Conservation (phyloP, 2,888 invertebrate genomes). For the Noctua janthina region DNA sequence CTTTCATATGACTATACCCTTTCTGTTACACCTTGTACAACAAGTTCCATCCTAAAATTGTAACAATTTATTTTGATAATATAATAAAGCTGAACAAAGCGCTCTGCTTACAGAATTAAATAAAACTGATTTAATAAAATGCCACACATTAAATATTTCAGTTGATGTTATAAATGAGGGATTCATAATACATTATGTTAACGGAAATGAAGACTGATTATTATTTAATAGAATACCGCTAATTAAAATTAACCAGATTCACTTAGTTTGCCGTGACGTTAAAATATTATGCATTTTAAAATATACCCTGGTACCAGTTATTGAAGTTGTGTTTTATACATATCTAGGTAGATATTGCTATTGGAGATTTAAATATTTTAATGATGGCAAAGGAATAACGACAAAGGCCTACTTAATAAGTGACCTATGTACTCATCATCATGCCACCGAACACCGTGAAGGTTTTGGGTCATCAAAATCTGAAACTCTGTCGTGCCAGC, state of each 20-base stretch:
- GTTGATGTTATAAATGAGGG: constrained; percentile 9
- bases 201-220: constrained; percentile 44
- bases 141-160: constrained; percentile 35
- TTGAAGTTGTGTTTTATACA: background rate
- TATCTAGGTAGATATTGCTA: background rate
- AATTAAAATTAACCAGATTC: constrained; percentile 28
- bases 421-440: background rate
- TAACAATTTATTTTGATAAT: constrained; percentile 2
- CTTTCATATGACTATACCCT: no score
- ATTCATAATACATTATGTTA: constrained; percentile 32
- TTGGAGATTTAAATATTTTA: background rate
- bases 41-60: background rate
- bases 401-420: background rate
- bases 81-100: constrained; percentile 1
- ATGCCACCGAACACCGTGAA: background rate
- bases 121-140: background rate
- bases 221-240: constrained; percentile 21
- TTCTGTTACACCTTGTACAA: no score
- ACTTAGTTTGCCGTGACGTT: constrained; percentile 7
- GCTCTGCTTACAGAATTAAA: background rate
- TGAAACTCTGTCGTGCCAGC: background rate
- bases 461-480: background rate
- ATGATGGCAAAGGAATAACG: background rate
- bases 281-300: background rate
- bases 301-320: background rate